Conservation (phyloP, 1,140 invertebrate species). For the Hyphantria cunea region DNA sequence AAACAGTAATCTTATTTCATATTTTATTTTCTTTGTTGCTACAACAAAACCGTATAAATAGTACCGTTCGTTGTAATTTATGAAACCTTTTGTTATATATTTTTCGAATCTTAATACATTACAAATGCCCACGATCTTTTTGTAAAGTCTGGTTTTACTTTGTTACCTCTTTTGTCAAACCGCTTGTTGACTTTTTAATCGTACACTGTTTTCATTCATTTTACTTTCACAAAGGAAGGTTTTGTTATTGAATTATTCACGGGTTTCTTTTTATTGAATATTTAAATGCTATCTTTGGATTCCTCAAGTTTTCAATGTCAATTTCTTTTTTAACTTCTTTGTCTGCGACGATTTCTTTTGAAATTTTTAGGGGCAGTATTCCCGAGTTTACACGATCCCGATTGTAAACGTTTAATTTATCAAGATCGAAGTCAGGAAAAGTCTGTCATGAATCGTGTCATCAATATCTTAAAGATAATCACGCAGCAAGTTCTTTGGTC, state of each 20-base stretch:
- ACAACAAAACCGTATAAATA: not conserved
- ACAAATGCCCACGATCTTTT: constrained; percentile 5
- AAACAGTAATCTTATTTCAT: not conserved
- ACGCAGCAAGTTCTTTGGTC: too few relatives aligned
- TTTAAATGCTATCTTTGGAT: not conserved
- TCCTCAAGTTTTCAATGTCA: not conserved
- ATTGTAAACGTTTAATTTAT: too few relatives aligned
- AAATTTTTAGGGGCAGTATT: too few relatives aligned
- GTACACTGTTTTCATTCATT: constrained; percentile 6
- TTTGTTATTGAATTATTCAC: constrained; percentile 2
- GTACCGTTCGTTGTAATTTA: not conserved
- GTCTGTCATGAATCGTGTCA: too few relatives aligned
- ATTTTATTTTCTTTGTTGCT: not conserved
- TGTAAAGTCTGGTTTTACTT: constrained; percentile 5
- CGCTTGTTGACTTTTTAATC: constrained; percentile 16
- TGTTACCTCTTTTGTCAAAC: not conserved
- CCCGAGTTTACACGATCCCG: too few relatives aligned
- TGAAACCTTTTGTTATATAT: constrained; percentile 1
- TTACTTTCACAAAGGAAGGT: constrained; percentile 1
- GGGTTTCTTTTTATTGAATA: not conserved
- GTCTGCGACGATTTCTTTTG: too few relatives aligned
- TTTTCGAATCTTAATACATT: constrained; percentile 8
- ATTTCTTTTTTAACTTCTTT: too few relatives aligned
- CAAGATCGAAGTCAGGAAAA: too few relatives aligned
- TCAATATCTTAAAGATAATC: too few relatives aligned